phyloP scores from a whole-genome alignment of 1,140 invertebrate genomes.

The Pogonomyrmex barbatus region DNA sequence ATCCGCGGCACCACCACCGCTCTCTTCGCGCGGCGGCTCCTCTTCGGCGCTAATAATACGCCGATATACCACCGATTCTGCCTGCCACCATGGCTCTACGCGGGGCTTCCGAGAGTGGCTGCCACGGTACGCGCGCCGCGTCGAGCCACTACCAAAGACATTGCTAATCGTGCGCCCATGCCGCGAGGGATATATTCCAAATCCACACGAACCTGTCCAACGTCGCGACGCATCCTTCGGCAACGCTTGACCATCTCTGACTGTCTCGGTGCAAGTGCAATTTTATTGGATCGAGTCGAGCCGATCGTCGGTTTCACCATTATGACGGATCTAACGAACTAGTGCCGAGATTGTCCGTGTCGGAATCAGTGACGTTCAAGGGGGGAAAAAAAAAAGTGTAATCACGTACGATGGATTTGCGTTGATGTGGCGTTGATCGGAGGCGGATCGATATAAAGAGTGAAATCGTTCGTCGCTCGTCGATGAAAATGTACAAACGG shows the following conservation, averaged over 20 bases:
- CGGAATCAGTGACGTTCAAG: constrained; percentile 42
- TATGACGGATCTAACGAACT: background rate
- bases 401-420: constrained; percentile 13
- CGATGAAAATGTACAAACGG: background rate
- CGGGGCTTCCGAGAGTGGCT: constrained; percentile 69
- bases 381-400: background rate
- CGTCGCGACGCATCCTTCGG: background rate
- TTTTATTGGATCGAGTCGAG: background rate
- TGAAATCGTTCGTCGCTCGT: background rate
- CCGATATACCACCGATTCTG: constrained; percentile 83
- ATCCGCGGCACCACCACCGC: constrained; percentile 54
- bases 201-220: background rate
- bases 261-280: background rate
- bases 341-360: constrained; percentile 1
- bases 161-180: constrained; percentile 73
- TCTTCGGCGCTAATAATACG: constrained; percentile 82
- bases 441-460: background rate
- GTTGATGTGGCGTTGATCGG: background rate
- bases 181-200: constrained; percentile 55
- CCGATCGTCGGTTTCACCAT: background rate
- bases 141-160: constrained; percentile 68
- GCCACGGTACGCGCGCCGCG: constrained; percentile 79
- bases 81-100: constrained; percentile 82
- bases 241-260: background rate
- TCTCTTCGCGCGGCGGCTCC: constrained; percentile 60